Base-by-base conservation (phyloP, 2,888 invertebrate species). In the Aradus depressus region DNA sequence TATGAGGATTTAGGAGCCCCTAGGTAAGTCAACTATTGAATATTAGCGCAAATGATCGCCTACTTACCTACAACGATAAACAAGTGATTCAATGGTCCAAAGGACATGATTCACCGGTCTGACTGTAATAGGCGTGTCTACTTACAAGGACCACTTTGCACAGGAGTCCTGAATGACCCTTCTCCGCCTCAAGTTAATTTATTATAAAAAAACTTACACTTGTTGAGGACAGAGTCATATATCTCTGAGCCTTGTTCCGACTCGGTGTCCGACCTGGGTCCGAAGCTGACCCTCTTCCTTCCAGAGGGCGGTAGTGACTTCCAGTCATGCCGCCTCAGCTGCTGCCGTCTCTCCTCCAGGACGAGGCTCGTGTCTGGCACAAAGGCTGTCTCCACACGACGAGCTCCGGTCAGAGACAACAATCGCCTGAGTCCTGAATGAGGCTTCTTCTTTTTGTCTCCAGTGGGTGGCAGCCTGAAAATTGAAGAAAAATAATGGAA, bases 341-440 rank as follows among this genome's bases (percentile, higher is more conserved):
- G 54, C 35, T 54, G 52, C 25, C 51, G 49, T 8, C 56, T 23
- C 25, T 56, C 56, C 42, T 56, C 56, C 14, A 56, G 47, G 19
- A 56, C 56, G 25, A 56, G 38, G 21, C 51, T 51, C 26, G 56
- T 56, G 47, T 56, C 56, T 8, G 56, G 56, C 12, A 55, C 34
- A 37, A 55, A 55, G 25, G 55, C 55, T 10, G 55, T 55, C 48
- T 55, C 55, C 32, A 55, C 50, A 5, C 55, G 35, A 18, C 52
- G 44, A 16, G 50, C 28, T 12, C 47, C 14, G 8, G 55, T 50
- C 26, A 55, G 50, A 19, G 55, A 55, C 31, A 55, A 41, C 6
- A 55, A 38, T 14, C 55, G 43, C 16, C 55, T 18, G 19, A 55
- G 32, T 16, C 50, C 45, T 14, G 47, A 45, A 12, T 38, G 45